Conservation (phyloP, 2,797 vertebrate genomes). For the Mormyrus proboscirostris region DNA sequence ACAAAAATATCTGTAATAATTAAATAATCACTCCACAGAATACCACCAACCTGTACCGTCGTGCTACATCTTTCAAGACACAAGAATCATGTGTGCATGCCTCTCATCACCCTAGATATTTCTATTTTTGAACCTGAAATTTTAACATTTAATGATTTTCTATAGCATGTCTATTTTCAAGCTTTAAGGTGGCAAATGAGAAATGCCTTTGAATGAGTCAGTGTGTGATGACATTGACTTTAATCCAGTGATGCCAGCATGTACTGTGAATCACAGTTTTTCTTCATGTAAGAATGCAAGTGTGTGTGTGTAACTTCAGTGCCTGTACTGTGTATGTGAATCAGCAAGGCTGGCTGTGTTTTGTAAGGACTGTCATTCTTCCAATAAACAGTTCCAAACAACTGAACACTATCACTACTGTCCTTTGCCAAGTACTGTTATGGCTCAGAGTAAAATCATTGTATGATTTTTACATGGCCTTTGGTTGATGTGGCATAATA, state of each 20-base stretch:
- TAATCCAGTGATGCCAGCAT: slow-evolving; percentile 15
- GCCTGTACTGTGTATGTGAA: slow-evolving; percentile 44
- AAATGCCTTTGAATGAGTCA: slow-evolving; percentile 36
- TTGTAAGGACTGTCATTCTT: slow-evolving; percentile 50
- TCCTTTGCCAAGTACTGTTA: slow-evolving; percentile 11
- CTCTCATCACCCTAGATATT: slow-evolving; percentile 43
- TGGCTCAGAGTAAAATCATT: not conserved
- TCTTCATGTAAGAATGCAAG: slow-evolving; percentile 35
- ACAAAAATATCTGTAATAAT: not conserved
- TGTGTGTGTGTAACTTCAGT: slow-evolving; percentile 15
- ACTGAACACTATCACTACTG: slow-evolving; percentile 38
- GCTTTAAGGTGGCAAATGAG: slow-evolving; percentile 30
- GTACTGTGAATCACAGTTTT: slow-evolving; percentile 21
- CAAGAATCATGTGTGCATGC: slow-evolving; percentile 41
- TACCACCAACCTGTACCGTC: not conserved
- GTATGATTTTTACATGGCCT: not conserved
- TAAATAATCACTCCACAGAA: not conserved
- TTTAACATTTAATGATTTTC: slow-evolving; percentile 30
- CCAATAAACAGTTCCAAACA: slow-evolving; percentile 45
- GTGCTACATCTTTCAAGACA: not conserved
- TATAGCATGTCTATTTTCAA: slow-evolving; percentile 44
- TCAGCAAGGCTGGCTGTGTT: slow-evolving; percentile 31
- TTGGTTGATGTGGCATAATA: not conserved
- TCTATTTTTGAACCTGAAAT: slow-evolving; percentile 41
- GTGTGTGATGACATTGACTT: slow-evolving; percentile 12